Conservation (phyloP, 1,140 invertebrate genomes). For the Globodera rostochiensis region DNA sequence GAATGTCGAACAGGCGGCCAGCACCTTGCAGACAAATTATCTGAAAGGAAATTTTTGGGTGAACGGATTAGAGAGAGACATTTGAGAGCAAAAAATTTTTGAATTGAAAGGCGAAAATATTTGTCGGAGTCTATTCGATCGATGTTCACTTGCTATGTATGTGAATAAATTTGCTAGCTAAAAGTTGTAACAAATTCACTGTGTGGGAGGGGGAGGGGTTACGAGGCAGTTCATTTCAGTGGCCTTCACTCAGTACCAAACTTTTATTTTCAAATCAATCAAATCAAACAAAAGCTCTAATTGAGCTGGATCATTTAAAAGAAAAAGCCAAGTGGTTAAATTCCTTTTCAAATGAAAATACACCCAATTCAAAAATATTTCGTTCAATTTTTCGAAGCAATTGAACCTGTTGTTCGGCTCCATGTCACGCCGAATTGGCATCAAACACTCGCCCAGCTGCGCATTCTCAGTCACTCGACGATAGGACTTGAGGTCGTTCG, state of each 20-base stretch:
- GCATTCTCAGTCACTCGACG: constrained; percentile 84
- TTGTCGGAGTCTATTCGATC: too few species aligned
- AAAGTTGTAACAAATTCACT: too few species aligned
- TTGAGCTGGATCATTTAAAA: too few species aligned
- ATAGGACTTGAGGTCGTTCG: constrained; percentile 53
- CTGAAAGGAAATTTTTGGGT: background rate
- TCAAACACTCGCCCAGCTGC: constrained; percentile 83
- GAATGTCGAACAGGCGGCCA: background rate
- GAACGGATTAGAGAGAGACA: background rate
- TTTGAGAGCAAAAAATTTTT: too few species aligned
- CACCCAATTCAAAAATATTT: constrained; percentile 1
- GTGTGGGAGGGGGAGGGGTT: too few species aligned
- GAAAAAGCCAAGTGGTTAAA: too few species aligned
- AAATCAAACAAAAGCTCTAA: too few species aligned
- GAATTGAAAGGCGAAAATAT: too few species aligned
- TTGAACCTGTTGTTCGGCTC: constrained; percentile 95
- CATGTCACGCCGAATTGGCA: constrained; percentile 97
- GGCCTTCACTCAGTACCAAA: constrained; percentile 59
- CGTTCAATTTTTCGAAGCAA: constrained; percentile 76
- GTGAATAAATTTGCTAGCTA: constrained; percentile 38
- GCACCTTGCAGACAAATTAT: constrained; percentile 2
- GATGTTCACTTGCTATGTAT: background rate
- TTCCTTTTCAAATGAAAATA: too few species aligned
- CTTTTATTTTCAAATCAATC: constrained; percentile 32
- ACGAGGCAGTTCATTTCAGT: too few species aligned